phyloP scores from a whole-genome alignment of 2,113 vertebrate genomes.

The Myotis brandtii region DNA sequence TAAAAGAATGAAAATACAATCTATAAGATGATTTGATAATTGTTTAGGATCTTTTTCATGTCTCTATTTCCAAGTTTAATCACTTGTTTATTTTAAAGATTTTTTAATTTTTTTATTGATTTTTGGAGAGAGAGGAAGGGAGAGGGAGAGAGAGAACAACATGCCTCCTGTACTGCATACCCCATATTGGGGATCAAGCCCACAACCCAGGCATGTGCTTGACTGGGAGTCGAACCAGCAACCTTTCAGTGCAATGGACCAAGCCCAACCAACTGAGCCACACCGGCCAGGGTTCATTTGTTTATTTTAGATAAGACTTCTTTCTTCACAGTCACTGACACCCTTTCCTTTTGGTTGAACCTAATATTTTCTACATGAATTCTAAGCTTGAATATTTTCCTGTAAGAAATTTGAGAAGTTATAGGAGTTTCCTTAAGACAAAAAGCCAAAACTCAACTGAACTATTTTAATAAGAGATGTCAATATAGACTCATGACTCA shows the following conservation, averaged over 20 bases:
- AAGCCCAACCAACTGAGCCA: background rate
- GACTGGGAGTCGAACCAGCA: background rate
- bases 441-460: background rate
- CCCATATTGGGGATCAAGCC: background rate
- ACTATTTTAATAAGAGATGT: background rate
- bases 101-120: background rate
- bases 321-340: background rate
- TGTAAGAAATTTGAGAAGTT: conserved; percentile 37
- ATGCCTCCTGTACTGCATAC: background rate
- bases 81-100: background rate
- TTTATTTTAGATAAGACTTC: conserved; percentile 7
- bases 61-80: conserved; percentile 20
- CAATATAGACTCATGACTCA: background rate
- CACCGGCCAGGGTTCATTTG: background rate
- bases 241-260: background rate
- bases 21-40: background rate
- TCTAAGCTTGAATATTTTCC: conserved; percentile 1
- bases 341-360: background rate
- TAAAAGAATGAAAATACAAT: background rate
- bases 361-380: background rate
- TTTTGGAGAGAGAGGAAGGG: background rate
- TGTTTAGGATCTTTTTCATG: background rate
- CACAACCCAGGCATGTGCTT: background rate
- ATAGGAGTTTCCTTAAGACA: background rate
- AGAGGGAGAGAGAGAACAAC: background rate